These are phyloP conservation scores for Ptilonorhynchus violaceus DNA, from an alignment of 2,113 vertebrate species.

Conservation along the genomic window DNA sequence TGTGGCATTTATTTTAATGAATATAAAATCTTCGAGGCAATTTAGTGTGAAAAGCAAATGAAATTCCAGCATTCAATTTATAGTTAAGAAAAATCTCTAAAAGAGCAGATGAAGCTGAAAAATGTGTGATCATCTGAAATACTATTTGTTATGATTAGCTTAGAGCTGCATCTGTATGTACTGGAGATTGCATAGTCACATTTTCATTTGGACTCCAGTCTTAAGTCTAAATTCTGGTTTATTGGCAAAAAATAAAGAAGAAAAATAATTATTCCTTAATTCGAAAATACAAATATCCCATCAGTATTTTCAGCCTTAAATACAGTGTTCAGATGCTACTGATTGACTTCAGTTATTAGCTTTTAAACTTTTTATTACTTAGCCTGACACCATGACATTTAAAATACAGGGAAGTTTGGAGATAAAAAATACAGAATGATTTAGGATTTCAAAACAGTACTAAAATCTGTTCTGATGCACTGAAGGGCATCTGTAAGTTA, in stretches of 20 bases:
- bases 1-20: constrained; percentile 39
- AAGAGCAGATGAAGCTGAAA: constrained; percentile 52
- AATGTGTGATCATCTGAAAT: constrained; percentile 23
- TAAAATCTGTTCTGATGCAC: constrained; percentile 63
- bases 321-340: constrained; percentile 12
- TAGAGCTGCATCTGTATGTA: not conserved
- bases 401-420: constrained; percentile 64
- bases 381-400: constrained; percentile 65
- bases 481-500: constrained; percentile 74
- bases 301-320: constrained; percentile 28
- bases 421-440: constrained; percentile 65
- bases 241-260: not conserved
- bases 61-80: constrained; percentile 26
- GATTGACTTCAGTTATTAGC: constrained; percentile 52
- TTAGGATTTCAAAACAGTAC: constrained; percentile 70
- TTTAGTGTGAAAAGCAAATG: constrained; percentile 57
- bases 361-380: constrained; percentile 73
- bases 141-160: constrained; percentile 6
- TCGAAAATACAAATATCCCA: constrained; percentile 2
- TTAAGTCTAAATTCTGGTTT: not conserved
- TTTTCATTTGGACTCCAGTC: not conserved
- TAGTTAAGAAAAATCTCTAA: constrained; percentile 53
- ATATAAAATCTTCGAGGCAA: constrained; percentile 31
- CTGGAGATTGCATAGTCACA: not conserved
- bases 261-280: not conserved